phyloP scores from a whole-genome alignment of 2,888 invertebrate genomes.

The Phaonia tiefii region DNA sequence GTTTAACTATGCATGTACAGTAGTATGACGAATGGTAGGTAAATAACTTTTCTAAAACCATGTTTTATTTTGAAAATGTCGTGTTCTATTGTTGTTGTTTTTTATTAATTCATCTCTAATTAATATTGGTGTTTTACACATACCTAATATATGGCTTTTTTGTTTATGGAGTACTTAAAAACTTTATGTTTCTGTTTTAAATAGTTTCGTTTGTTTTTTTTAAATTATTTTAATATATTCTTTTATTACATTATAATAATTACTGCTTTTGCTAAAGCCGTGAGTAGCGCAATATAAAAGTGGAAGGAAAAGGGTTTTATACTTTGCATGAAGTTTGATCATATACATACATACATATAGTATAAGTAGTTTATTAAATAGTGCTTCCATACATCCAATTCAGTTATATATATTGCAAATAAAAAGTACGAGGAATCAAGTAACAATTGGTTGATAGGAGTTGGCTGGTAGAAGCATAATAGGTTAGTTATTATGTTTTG shows the following conservation, averaged over 20 bases:
- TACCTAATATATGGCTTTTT: conserved; percentile 59
- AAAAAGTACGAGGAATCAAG: conserved; percentile 21
- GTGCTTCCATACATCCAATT: conserved; percentile 38
- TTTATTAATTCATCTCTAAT: conserved; percentile 47
- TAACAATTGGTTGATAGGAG: conserved; percentile 21
- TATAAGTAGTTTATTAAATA: background rate
- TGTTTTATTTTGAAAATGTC: conserved; percentile 38
- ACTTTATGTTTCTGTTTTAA: conserved; percentile 27
- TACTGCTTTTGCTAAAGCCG: conserved; percentile 43
- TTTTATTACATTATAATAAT: conserved; percentile 47
- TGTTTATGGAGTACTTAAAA: conserved; percentile 33
- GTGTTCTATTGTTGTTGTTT: conserved; percentile 33
- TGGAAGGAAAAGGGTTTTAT: conserved; percentile 21
- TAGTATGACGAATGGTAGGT: too few species aligned
- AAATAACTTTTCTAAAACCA: conserved; percentile 20
- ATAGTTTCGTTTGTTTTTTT: conserved; percentile 38
- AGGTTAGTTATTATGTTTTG: conserved; percentile 27
- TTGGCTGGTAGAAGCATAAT: conserved; percentile 8
- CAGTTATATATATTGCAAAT: conserved; percentile 47
- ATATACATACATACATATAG: conserved; percentile 5
- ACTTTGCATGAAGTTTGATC: conserved; percentile 9
- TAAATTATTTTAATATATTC: conserved; percentile 37
- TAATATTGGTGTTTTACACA: conserved; percentile 64
- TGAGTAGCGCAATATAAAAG: conserved; percentile 40
- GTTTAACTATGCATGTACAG: too few species aligned